Evolutionary conservation across 2,888 invertebrate genomes (phyloP), one percentile per base, ranked within the genome.

Genomic region (Sesia bembeciformis): DNA sequence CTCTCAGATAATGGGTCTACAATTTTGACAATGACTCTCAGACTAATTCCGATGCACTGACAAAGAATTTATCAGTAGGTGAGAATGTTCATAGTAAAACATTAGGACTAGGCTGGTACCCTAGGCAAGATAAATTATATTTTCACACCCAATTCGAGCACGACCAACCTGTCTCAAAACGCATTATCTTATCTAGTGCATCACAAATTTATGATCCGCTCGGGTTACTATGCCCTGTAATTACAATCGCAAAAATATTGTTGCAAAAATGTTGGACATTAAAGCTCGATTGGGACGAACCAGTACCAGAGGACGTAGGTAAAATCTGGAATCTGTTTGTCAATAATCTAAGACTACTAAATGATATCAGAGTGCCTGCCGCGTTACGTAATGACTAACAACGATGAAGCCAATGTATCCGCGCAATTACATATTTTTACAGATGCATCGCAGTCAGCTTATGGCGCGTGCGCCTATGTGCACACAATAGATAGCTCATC

Each of bases 201-300:
- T 57, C 68, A 4, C 60, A 62, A 53, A 57, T 68, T 2, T 67
- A 58, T 51, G 64, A 68, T 42, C 65, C 67, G 1, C 50, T 65
- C 8, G 64, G 62, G 3, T 56, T 63, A 5, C 46, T 69, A 49
- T 43, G 57, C 7, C 63, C 65, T 3, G 52, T 53, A 5, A 58
- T 60, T 2, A 59, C 64, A 23, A 40, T 59, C 4, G 59, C 56
- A n/a, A 69, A 68, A 57, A 58, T 66, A 5, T 23, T 65, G 8
- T 58, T 68, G 5, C 65, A 67, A 52, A 60, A 62, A 51, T 52
- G 66, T 7, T 67, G 67, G 67, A 42, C 61, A 23, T 49, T 39
- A 4, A 61, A 63, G 54, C 4, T 63, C 2, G 57, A 53, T n/a
- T 68, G 66, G 65, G 67, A 67, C 52, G 65, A 65, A 4, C 53